phyloP scores from a whole-genome alignment of 2,888 invertebrate genomes.

The Troglohyphantes excavatus region DNA sequence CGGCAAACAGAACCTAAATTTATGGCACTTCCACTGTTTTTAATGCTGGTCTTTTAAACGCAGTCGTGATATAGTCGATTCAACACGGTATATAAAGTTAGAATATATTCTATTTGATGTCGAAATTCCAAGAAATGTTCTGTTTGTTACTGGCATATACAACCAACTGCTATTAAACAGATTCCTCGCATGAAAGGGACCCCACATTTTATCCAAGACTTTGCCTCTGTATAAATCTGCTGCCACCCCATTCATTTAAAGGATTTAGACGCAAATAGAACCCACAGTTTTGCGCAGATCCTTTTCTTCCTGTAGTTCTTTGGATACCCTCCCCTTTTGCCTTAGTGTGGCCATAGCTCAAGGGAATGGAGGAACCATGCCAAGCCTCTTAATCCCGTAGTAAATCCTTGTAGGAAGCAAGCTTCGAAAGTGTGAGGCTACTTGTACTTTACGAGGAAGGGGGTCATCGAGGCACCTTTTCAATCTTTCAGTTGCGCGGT shows the following conservation, averaged over 20 bases:
- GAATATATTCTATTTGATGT: too few species aligned
- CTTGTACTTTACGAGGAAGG: conserved; percentile 49
- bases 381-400: not conserved
- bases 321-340: too few species aligned
- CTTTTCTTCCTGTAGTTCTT: not conserved
- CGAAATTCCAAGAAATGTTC: too few species aligned
- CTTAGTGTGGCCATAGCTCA: too few species aligned
- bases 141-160: too few species aligned
- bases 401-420: not conserved
- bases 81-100: too few species aligned
- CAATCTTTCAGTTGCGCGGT: conserved; percentile 39
- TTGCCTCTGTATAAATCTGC: conserved; percentile 2
- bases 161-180: too few species aligned
- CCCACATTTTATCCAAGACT: not conserved
- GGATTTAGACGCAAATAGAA: not conserved
- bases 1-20: too few species aligned
- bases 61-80: too few species aligned
- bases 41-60: too few species aligned
- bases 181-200: not conserved
- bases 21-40: too few species aligned
- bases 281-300: not conserved
- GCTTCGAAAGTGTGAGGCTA: not conserved
- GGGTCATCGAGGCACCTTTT: conserved; percentile 29
- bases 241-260: not conserved
- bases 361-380: not conserved